Base-by-base conservation (phyloP, 2,888 invertebrate genomes). In the Drosophila gaucha region DNA sequence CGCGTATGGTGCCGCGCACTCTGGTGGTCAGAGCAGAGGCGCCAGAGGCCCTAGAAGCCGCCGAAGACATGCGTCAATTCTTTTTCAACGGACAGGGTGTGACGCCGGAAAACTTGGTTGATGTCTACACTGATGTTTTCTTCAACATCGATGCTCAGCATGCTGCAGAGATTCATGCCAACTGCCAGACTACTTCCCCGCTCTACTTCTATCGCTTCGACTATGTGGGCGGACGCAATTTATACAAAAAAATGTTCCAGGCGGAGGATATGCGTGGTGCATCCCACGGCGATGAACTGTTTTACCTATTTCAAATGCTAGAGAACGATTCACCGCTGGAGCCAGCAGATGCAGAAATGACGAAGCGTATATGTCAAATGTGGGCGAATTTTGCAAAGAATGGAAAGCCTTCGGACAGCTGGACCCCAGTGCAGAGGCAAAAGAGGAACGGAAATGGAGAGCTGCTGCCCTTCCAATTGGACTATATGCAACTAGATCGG, bases 361-460 rank as follows among this genome's bases (percentile, higher is more conserved):
- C 92, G 5, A 89, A 92, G 18, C 91, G 92, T 26, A 90, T 94
- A 79, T 91, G 93, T n/a, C 88, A 91, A 18, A 90, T 94, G 90
- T 94, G 95, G 94, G 93, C 94, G 0, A 94, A 95, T 77, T 95
- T 95, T 88, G 95, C 94, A 0, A 93, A 93, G 80, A 90, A 89
- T 76, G 93, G 93, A 92, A 90, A 91, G 50, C 92, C 92, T 0
- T 90, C 90, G 10, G 90, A 91, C 0, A 60, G 47, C 22, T 92
- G 91, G 92, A 65, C 66, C 3, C 88, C 89, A 0, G 88, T 91
- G 0, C 58, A 63, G 12, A 74, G 65, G n/a, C 66, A 59, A 3
- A 49, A 41, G 12, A 28, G 20, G 6, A 49, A 57, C 9, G 8
- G 10, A 1, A 63, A 52, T 6, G 31, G 55, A 0, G 59, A 71